Percentiles rank a stretch among this genome's conserved stretches.
phyloP scores from a whole-genome alignment of 2,113 vertebrate genomes.

The Acanthisitta chloris region DNA sequence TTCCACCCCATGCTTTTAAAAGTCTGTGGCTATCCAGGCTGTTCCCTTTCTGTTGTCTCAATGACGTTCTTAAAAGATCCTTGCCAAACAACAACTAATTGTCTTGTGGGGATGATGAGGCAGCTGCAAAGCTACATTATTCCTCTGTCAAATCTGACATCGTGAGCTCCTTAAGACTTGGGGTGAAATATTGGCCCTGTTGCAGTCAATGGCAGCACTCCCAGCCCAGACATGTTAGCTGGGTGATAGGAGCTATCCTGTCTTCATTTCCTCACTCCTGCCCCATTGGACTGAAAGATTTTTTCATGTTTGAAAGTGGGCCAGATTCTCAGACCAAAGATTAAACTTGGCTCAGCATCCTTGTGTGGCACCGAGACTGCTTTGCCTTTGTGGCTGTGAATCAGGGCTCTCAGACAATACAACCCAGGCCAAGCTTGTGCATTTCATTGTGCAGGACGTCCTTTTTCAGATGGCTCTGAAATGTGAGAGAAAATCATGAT shows the following conservation, averaged over 20 bases:
- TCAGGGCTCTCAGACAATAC: conserved; percentile 11
- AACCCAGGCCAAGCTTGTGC: conserved; percentile 4
- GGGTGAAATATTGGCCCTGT: conserved; percentile 32
- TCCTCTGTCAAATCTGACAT: not conserved
- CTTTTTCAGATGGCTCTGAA: conserved; percentile 17
- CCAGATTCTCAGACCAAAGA: conserved; percentile 47
- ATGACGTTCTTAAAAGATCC: conserved; percentile 55
- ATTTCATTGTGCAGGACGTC: not conserved
- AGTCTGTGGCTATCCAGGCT: conserved; percentile 60
- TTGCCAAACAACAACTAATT: conserved; percentile 67
- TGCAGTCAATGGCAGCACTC: conserved; percentile 43
- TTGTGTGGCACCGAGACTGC: conserved; percentile 40
- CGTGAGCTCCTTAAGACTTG: conserved; percentile 26
- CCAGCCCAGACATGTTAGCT: conserved; percentile 48
- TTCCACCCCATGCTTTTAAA: conserved; percentile 55
- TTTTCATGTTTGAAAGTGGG: conserved; percentile 35
- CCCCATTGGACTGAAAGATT: not conserved
- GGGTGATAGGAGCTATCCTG: conserved; percentile 36
- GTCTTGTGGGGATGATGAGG: conserved; percentile 54
- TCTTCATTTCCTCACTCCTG: conserved; percentile 58
- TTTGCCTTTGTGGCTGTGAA: conserved; percentile 16
- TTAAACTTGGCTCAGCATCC: conserved; percentile 42
- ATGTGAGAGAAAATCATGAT: not conserved
- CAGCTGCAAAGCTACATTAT: conserved; percentile 44
- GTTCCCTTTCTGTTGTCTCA: conserved; percentile 61